Base-by-base conservation (phyloP, 2,797 vertebrate genomes). In the Neopelma chrysocephalum region DNA sequence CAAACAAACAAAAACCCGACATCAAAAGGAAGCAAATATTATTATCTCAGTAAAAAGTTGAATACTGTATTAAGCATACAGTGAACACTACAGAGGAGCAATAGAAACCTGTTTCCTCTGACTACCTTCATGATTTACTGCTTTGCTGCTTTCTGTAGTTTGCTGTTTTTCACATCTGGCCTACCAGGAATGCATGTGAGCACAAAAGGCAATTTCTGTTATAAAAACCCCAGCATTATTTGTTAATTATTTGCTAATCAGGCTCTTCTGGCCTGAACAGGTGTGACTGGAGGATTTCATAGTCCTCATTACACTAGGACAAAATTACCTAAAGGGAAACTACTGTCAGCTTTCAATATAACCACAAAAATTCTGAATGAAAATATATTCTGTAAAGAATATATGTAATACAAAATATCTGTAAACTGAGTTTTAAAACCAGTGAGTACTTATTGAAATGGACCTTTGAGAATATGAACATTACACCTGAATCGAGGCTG, bases 1-100 rank as follows among this genome's bases (percentile, higher is more conserved):
- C 13, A 70, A 32, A 34, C 0, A 53, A 58, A 7, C 11, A 76
- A 19, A 50, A 79, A 14, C 1, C 1, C 3, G 5, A 34, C 27
- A 40, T 4, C 19, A 34, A 48, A 71, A 77, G 4, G 43, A 43
- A 56, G 9, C 3, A 54, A 58, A 34, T 51, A 50, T 14, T 17
- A 54, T 40, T 69, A 53, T 27, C 8, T 50, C 15, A 50, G 15
- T 50, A 75, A 87, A 79, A 77, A 29, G 11, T 20, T 66, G 29
- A 84, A 79, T 65, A 31, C 13, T 40, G 8, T 22, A 50, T 38
- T 38, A 70, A 78, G 26, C 22, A 78, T 10, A 8, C 18, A 84
- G 23, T 31, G 47, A 90, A 58, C 27, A 25, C 22, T 50, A 50
- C 38, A 3, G 2, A 93, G 53, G 88, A 73, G 10, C 10, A 66